Conservation (phyloP, 1,140 invertebrate species). For the Trichonephila inaurata region DNA sequence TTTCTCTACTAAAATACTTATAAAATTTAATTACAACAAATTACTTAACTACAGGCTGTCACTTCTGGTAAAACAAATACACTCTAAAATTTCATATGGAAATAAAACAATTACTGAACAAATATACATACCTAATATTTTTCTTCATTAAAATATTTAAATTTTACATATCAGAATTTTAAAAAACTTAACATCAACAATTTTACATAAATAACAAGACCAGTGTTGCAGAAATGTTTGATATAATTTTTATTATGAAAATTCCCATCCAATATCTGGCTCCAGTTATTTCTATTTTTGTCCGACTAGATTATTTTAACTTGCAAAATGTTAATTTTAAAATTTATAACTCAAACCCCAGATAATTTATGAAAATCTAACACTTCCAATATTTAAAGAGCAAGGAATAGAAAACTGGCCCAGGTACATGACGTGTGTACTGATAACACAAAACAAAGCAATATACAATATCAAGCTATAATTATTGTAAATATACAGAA, state of each 20-base stretch:
- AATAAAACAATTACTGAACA: constrained; percentile 13
- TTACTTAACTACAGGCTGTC: background rate
- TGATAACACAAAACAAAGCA: constrained; percentile 26
- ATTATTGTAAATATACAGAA: constrained; percentile 48
- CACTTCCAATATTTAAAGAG: background rate
- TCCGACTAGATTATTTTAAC: background rate
- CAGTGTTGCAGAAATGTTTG: background rate
- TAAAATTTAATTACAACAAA: constrained; percentile 13
- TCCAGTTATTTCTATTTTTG: background rate
- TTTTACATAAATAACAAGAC: background rate
- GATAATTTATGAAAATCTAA: background rate
- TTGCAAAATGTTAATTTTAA: background rate
- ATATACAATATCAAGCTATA: constrained; percentile 27
- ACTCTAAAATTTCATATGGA: background rate
- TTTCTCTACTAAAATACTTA: constrained; percentile 6
- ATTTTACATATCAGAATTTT: background rate
- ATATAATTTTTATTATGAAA: background rate
- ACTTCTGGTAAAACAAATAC: background rate
- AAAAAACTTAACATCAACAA: constrained; percentile 18
- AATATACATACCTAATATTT: background rate
- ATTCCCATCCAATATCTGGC: background rate
- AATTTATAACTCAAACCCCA: background rate
- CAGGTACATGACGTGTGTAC: constrained; percentile 22
- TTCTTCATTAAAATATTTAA: background rate
- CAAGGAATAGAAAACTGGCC: constrained; percentile 21